Base-by-base conservation (phyloP, 2,113 vertebrate genomes). In the Atlantisia rogersi region DNA sequence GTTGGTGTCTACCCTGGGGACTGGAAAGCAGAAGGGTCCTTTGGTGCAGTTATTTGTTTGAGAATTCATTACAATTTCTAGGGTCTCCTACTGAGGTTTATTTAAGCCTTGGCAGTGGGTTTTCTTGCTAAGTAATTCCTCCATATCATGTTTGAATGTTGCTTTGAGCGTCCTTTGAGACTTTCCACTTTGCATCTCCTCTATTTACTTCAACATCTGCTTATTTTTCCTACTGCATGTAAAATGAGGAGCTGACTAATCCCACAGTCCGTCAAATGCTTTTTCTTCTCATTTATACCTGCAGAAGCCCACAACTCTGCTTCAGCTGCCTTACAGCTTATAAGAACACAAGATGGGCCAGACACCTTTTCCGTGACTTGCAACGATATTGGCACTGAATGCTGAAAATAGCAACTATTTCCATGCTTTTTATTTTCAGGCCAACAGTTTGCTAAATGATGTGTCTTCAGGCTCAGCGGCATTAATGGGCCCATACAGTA, bases 101-200 rank as follows among this genome's bases (percentile, higher is more conserved):
- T 82, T 92, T 89, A 94, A 95, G 69, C 70, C n/a, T 82, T 84
- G 83, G 64, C 90, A 76, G 65, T 35, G 73, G 35, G 58, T 92
- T 95, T 95, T 64, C 92, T 88, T 58, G 58, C 58, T 44, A 64
- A 86, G 65, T 40, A 88, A 28, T 89, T 82, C 62, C 74, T 74
- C 46, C 46, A 29, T 50, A 50, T 82, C 53, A 14, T 39, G 59
- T 80, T 59, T 69, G 83, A 67, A 58, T 92, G 70, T 82, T 89
- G 73, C 96, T 95, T 68, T 56, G 55, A 78, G 88, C 62, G 42
- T 67, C 76, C 63, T 70, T 42, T 20, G 86, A 91, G 88, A 82
- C 50, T 79, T 93, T 71, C 58, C 0, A 1, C 62, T 87, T 79
- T 84, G 65, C 39, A 12, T 82, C 53, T 82, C 40, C 71, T 92